These are phyloP conservation scores for Calameuta idolon DNA, from an alignment of 2,888 invertebrate genomes.

Conservation along the genomic window DNA sequence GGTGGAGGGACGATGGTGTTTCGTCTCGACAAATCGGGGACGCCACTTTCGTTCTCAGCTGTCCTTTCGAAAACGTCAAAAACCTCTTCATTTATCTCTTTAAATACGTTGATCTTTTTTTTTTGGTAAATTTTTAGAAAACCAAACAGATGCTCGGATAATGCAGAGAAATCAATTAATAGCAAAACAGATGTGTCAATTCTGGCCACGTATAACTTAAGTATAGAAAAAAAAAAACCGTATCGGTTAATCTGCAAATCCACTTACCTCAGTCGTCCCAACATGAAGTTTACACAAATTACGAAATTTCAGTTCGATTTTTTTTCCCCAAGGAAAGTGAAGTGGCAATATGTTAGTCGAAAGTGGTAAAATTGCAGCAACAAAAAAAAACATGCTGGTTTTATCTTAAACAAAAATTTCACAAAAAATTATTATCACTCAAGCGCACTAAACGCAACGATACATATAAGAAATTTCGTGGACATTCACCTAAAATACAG, in stretches of 20 bases:
- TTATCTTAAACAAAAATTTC: constrained; percentile 19
- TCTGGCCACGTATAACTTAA: neutral
- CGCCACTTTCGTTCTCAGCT: constrained; percentile 38
- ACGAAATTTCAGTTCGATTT: neutral
- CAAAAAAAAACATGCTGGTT: constrained; percentile 33
- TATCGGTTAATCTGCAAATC: no score
- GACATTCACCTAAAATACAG: neutral
- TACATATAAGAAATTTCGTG: neutral
- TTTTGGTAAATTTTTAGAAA: constrained; percentile 1
- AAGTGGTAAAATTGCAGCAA: constrained; percentile 28
- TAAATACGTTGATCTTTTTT: neutral
- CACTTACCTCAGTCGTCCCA: neutral
- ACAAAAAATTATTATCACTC: constrained; percentile 19
- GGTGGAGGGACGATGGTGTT: constrained; percentile 68
- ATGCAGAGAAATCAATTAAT: no score
- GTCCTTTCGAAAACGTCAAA: neutral
- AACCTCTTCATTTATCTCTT: no score
- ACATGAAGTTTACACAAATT: neutral
- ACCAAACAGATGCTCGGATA: neutral
- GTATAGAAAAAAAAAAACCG: no score
- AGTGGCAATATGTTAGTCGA: constrained; percentile 27
- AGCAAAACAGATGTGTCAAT: no score
- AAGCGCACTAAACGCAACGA: constrained; percentile 33
- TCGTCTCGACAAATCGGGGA: constrained; percentile 64
- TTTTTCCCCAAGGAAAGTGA: neutral